Evolutionary conservation across 1,140 invertebrate species (phyloP).

Genomic region (Ruditapes philippinarum): DNA sequence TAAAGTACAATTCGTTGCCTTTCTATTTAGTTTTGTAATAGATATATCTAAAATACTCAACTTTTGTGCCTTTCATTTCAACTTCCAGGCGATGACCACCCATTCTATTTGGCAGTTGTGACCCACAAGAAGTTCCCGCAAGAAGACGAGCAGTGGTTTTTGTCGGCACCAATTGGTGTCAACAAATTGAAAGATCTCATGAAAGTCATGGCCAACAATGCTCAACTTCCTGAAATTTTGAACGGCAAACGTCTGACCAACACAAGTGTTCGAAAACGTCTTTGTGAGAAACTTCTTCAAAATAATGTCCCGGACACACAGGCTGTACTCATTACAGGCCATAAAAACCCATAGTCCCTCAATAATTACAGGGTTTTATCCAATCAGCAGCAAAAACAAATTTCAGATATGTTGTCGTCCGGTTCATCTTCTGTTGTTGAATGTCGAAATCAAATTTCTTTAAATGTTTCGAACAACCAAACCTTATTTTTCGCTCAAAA

Average conservation of each 20-base stretch:
- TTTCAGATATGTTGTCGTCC: not conserved
- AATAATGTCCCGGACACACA: slow-evolving; percentile 45
- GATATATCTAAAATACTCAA: no score
- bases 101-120: slow-evolving; percentile 29
- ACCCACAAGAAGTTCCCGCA: not conserved
- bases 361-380: slow-evolving; percentile 1
- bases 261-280: slow-evolving; percentile 51
- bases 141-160: slow-evolving; percentile 39
- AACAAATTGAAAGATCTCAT: slow-evolving; percentile 30
- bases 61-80: no score
- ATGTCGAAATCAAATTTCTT: not conserved
- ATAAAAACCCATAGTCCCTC: slow-evolving; percentile 13
- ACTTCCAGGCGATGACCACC: slow-evolving; percentile 9
- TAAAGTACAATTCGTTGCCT: no score
- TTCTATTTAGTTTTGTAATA: no score
- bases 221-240: not conserved
- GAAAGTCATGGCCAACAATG: slow-evolving; percentile 35
- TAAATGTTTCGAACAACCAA: not conserved
- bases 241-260: slow-evolving; percentile 38
- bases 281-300: slow-evolving; percentile 54
- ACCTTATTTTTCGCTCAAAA: not conserved
- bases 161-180: not conserved
- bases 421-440: no score
- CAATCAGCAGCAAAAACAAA: not conserved
- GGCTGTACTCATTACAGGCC: slow-evolving; percentile 41